Conservation (phyloP, 2,113 vertebrate genomes). For the Chinchilla lanigera region DNA sequence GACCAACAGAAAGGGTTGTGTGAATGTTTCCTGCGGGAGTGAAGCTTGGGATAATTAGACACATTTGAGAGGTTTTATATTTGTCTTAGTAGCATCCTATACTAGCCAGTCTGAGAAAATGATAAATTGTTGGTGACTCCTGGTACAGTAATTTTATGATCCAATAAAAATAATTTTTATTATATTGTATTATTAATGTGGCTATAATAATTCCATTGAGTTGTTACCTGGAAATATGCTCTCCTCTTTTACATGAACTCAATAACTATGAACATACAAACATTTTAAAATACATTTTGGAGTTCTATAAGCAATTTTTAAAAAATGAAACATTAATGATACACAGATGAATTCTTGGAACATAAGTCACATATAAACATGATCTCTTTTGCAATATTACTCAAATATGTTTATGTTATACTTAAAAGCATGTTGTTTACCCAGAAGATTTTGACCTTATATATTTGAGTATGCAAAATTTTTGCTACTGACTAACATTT, state of each 20-base stretch:
- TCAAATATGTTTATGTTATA: conserved; percentile 47
- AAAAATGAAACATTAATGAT: conserved; percentile 19
- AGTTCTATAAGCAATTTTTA: neutral
- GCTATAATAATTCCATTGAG: conserved; percentile 52
- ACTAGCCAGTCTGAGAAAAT: conserved; percentile 50
- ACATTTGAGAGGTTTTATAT: conserved; percentile 76
- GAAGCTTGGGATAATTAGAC: conserved; percentile 73
- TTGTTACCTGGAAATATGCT: conserved; percentile 63
- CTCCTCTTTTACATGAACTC: conserved; percentile 32
- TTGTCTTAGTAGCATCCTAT: conserved; percentile 37
- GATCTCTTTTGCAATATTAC: neutral
- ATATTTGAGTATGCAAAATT: conserved; percentile 12
- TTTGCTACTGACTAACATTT: conserved; percentile 32
- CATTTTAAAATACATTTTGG: conserved; percentile 41
- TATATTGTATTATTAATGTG: conserved; percentile 68
- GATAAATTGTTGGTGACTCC: conserved; percentile 62
- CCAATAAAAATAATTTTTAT: conserved; percentile 70
- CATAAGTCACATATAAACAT: conserved; percentile 40
- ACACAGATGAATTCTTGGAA: conserved; percentile 27
- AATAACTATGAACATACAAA: neutral
- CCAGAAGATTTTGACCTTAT: conserved; percentile 45
- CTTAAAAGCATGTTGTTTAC: neutral
- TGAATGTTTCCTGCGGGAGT: conserved; percentile 46
- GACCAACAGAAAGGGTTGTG: conserved; percentile 63
- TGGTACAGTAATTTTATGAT: conserved; percentile 71